phyloP scores from a whole-genome alignment of 2,888 invertebrate genomes.

The Deroplatys truncata region DNA sequence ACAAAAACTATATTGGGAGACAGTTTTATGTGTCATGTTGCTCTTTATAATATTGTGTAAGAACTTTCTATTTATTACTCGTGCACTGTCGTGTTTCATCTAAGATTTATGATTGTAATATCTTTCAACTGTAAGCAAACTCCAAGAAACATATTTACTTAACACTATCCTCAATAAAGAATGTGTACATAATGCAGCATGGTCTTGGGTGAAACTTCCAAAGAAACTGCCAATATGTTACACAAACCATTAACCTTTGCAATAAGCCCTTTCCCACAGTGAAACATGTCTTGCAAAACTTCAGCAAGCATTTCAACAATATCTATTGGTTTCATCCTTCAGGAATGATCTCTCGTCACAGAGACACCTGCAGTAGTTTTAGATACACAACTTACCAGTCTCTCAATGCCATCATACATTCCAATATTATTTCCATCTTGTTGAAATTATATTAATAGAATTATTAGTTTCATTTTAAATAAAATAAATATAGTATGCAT shows the following conservation, averaged over 20 bases:
- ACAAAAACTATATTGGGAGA: not conserved
- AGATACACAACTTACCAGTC: not conserved
- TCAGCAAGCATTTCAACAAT: not conserved
- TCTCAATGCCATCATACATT: not conserved
- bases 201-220: not conserved
- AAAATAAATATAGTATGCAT: too few species aligned
- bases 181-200: not conserved
- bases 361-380: not conserved
- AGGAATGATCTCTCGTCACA: not conserved
- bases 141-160: conserved; percentile 17
- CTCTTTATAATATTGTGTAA: not conserved
- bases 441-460: too few species aligned
- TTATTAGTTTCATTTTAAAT: too few species aligned
- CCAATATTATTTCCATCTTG: not conserved
- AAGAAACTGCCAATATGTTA: not conserved
- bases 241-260: not conserved
- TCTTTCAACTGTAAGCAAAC: conserved; percentile 15
- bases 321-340: not conserved
- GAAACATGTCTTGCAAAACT: not conserved
- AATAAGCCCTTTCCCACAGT: not conserved
- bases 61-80: not conserved
- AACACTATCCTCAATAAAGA: not conserved
- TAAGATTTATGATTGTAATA: not conserved
- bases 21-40: not conserved
- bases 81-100: not conserved